phyloP scores from a whole-genome alignment of 2,113 vertebrate genomes.

The Turnix velox region DNA sequence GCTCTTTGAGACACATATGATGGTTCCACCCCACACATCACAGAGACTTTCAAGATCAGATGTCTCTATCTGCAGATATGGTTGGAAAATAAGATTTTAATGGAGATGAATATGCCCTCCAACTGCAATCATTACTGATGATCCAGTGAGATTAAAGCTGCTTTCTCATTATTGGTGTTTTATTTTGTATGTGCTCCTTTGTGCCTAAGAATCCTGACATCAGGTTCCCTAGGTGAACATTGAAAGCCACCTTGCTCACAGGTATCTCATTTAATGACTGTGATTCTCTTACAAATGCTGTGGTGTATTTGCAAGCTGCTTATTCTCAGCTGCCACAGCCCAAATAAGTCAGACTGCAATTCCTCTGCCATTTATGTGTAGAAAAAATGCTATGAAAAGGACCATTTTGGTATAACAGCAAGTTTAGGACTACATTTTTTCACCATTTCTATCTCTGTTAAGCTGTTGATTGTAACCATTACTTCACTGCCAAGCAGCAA shows the following conservation, averaged over 20 bases:
- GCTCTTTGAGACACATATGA: background rate
- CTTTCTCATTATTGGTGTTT: rapidly evolving
- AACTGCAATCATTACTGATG: background rate
- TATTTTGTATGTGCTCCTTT: background rate
- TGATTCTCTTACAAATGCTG: background rate
- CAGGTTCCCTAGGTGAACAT: background rate
- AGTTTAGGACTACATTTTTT: background rate
- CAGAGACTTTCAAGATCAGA: background rate
- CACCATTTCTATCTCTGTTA: background rate
- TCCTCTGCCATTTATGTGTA: background rate
- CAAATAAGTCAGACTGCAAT: background rate
- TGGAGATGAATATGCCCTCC: background rate
- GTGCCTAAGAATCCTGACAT: background rate
- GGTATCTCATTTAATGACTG: background rate
- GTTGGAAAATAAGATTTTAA: background rate
- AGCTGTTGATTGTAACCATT: background rate
- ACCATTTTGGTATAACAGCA: background rate
- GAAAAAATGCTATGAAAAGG: background rate
- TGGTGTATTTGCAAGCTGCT: background rate
- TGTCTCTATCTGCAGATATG: background rate
- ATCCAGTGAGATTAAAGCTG: background rate
- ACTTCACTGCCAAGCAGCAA: background rate
- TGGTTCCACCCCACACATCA: rapidly evolving
- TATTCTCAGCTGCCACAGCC: background rate
- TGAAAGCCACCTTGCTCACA: background rate